Conservation (phyloP, 2,797 vertebrate species). For the Avahi laniger region DNA sequence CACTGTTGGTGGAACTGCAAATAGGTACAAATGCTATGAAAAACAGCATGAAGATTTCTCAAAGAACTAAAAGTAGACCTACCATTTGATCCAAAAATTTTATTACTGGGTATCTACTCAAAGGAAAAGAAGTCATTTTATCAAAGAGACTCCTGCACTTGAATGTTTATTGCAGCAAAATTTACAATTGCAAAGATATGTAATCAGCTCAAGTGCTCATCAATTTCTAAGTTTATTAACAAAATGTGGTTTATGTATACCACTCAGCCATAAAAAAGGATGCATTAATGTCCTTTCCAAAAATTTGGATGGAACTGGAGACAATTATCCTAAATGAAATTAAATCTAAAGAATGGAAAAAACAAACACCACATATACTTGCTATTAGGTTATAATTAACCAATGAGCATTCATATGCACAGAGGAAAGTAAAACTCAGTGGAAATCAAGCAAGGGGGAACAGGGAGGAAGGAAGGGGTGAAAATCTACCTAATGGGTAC, state of each 20-base stretch:
- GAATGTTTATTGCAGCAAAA: not conserved
- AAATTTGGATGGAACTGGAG: not conserved
- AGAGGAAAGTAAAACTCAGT: not conserved
- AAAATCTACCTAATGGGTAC: not conserved
- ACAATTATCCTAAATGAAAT: not conserved
- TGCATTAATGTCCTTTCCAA: not conserved
- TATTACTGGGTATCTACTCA: not conserved
- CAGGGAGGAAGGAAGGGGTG: not conserved
- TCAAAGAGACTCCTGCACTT: not conserved
- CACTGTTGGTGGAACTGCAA: not conserved
- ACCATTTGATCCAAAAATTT: not conserved
- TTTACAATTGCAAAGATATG: not conserved
- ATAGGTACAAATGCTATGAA: not conserved
- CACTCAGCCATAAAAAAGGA: too few species aligned
- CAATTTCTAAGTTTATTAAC: not conserved
- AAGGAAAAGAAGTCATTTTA: not conserved
- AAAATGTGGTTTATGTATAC: not conserved
- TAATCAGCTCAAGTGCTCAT: not conserved
- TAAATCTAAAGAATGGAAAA: not conserved
- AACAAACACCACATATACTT: not conserved
- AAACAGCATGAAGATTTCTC: not conserved
- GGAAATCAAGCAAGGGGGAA: not conserved
- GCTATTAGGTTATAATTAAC: not conserved
- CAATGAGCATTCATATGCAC: not conserved
- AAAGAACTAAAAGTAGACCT: not conserved